Evolutionary conservation across 2,888 invertebrate species (phyloP).

Genomic region (Drosophila neotestacea): DNA sequence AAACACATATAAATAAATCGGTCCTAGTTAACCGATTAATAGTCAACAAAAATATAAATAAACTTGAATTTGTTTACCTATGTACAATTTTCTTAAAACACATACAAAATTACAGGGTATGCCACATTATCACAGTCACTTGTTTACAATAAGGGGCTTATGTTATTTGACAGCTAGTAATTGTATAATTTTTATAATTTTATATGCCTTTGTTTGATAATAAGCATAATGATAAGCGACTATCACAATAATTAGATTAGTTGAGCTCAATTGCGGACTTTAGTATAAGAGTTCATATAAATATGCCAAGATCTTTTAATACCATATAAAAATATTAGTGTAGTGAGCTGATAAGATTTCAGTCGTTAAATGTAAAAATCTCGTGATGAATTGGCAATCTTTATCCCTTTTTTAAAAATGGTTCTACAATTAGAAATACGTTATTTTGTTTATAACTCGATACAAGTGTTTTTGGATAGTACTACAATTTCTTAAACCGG

Average conservation of each 20-base stretch:
- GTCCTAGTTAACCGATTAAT: too few species aligned
- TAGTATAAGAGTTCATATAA: neutral
- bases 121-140: neutral
- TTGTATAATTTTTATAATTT: slow-evolving; percentile 3
- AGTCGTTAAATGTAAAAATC: neutral
- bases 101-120: slow-evolving; percentile 7
- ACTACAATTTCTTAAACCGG: too few species aligned
- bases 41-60: too few species aligned
- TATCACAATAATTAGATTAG: slow-evolving; percentile 25
- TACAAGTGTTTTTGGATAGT: too few species aligned
- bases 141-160: slow-evolving; percentile 8
- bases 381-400: neutral
- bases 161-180: slow-evolving; percentile 5
- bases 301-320: neutral
- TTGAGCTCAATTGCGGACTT: slow-evolving; percentile 5
- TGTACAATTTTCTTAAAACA: neutral
- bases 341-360: slow-evolving; percentile 1
- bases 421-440: too few species aligned
- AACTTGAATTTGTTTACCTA: too few species aligned
- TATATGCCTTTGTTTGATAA: slow-evolving; percentile 15
- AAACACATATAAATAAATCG: too few species aligned
- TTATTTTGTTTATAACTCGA: too few species aligned
- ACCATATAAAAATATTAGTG: neutral
- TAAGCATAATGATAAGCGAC: slow-evolving; percentile 30
- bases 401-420: too few species aligned